These are phyloP conservation scores for Ranitomeya variabilis DNA, from an alignment of 2,113 vertebrate genomes.

Conservation along the genomic window DNA sequence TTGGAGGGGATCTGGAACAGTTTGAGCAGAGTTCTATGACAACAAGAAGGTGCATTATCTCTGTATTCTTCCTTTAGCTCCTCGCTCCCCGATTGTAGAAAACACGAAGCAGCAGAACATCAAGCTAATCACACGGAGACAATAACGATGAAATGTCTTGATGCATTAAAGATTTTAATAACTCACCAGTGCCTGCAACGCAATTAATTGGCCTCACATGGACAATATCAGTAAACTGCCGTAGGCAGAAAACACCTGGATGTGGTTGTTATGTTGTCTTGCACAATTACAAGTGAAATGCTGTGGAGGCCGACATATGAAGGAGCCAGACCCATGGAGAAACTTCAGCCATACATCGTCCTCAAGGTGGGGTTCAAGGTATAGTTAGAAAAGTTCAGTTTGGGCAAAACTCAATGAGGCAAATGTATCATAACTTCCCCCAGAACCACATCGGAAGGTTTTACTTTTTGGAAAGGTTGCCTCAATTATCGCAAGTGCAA, in stretches of 20 bases:
- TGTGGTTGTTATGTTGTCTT: neutral
- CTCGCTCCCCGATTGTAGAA: neutral
- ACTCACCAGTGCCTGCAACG: conserved; percentile 14
- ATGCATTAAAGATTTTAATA: conserved; percentile 45
- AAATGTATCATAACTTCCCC: too few relatives aligned
- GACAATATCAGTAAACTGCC: conserved; percentile 8
- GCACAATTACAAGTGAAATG: neutral
- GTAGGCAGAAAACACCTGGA: neutral
- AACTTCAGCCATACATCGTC: neutral
- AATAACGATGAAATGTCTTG: conserved; percentile 27
- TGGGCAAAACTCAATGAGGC: too few relatives aligned
- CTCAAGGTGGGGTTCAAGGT: neutral
- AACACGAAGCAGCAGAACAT: conserved; percentile 15
- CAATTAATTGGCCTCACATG: conserved; percentile 23
- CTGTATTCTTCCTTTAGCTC: neutral
- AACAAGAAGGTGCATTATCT: too few relatives aligned
- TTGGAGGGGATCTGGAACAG: too few relatives aligned
- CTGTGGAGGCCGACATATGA: neutral
- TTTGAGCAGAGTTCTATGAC: too few relatives aligned
- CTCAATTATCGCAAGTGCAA: too few relatives aligned
- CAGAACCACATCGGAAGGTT: too few relatives aligned
- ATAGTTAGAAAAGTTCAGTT: neutral
- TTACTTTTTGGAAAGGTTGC: too few relatives aligned
- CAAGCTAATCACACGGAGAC: neutral
- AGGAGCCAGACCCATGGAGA: neutral